A percentile compares a stretch with the other conserved stretches of the same genome.
Conservation (phyloP, 2,888 invertebrate species). For the Chymomyza procnemis region DNA sequence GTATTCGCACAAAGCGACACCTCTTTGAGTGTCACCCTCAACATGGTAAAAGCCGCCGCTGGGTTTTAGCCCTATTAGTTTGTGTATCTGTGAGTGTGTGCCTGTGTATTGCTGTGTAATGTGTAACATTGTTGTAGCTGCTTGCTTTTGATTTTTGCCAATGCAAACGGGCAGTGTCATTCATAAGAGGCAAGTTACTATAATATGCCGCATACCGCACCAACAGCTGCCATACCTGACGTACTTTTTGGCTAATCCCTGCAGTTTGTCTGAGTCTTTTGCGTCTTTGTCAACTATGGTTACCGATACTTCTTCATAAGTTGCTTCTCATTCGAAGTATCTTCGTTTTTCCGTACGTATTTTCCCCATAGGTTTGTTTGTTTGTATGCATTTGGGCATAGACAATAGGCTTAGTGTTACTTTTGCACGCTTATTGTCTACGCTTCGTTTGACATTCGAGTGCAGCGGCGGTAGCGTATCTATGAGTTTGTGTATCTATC, state of each 20-base stretch:
- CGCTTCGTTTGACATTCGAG: constrained; percentile 66
- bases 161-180: constrained; percentile 36
- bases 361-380: constrained; percentile 44
- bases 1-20: constrained; percentile 57
- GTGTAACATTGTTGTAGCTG: constrained; percentile 24
- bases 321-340: not conserved
- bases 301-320: constrained; percentile 27
- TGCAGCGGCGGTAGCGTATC: constrained; percentile 26
- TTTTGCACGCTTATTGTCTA: constrained; percentile 71
- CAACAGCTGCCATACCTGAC: constrained; percentile 31
- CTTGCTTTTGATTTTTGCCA: constrained; percentile 32
- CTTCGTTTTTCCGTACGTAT: not conserved
- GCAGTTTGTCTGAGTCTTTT: constrained; percentile 43
- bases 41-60: constrained; percentile 34
- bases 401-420: constrained; percentile 75
- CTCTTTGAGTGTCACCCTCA: constrained; percentile 50
- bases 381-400: constrained; percentile 62
- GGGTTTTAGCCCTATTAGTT: constrained; percentile 3
- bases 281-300: constrained; percentile 61
- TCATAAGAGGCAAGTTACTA: constrained; percentile 28
- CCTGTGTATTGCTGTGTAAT: not conserved
- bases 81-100: not conserved
- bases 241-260: constrained; percentile 46
- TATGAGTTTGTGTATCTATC: constrained; percentile 2
- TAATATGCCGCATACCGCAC: not conserved